Percentiles rank a stretch among this genome's conserved stretches.
Conservation (phyloP, 2,888 invertebrate species). For the Mythimna loreyi region DNA sequence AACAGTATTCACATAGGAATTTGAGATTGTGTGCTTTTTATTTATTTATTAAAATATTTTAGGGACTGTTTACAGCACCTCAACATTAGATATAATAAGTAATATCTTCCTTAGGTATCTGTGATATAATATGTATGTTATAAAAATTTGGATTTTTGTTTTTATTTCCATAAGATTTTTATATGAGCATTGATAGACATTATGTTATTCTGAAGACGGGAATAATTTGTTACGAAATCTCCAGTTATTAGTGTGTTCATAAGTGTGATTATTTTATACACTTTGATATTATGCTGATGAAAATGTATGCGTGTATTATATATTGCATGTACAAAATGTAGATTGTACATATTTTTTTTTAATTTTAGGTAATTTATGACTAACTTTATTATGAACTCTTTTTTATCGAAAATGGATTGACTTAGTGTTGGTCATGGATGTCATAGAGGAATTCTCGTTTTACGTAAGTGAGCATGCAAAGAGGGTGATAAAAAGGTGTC, state of each 20-base stretch:
- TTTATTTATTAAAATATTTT: conserved; percentile 79
- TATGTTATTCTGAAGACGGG: conserved; percentile 62
- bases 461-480: conserved; percentile 35
- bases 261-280: conserved; percentile 67
- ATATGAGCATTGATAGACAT: conserved; percentile 66
- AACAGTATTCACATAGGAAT: conserved; percentile 72
- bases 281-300: conserved; percentile 62
- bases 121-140: conserved; percentile 87
- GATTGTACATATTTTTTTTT: conserved; percentile 77
- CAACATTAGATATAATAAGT: conserved; percentile 79
- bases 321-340: conserved; percentile 80
- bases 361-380: conserved; percentile 72
- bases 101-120: conserved; percentile 88
- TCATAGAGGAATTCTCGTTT: conserved; percentile 36
- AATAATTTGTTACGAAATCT: conserved; percentile 74
- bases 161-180: conserved; percentile 73
- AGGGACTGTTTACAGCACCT: conserved; percentile 81
- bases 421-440: conserved; percentile 43
- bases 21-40: conserved; percentile 83
- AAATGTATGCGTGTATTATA: conserved; percentile 68
- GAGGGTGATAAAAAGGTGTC: conserved; percentile 39
- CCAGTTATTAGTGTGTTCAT: conserved; percentile 79
- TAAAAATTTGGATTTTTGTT: conserved; percentile 76
- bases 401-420: conserved; percentile 51
- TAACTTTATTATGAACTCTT: conserved; percentile 62